Conservation (phyloP, 2,888 invertebrate species). For the Heliconius erato region DNA sequence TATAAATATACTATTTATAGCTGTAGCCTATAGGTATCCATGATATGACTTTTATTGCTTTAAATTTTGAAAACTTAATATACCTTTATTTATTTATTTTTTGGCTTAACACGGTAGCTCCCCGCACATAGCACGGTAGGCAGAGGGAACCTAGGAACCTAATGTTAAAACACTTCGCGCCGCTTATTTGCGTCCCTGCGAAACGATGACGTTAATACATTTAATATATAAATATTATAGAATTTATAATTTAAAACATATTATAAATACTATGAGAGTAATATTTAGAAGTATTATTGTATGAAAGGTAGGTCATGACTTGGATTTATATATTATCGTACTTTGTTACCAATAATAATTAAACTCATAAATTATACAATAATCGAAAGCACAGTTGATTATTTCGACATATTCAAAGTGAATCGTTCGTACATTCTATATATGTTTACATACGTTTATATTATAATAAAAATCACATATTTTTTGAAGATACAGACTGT, state of each 20-base stretch:
- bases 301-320: neutral
- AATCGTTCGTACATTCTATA: neutral
- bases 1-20: too few species aligned
- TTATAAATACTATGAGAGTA: neutral
- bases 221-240: too few species aligned
- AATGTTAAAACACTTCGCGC: too few species aligned
- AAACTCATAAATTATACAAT: neutral
- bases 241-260: neutral
- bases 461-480: neutral
- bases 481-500: neutral
- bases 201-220: too few species aligned
- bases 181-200: too few species aligned
- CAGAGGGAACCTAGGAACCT: too few species aligned
- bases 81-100: too few species aligned
- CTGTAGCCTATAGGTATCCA: too few species aligned
- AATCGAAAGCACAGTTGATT: neutral
- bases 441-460: constrained; percentile 1
- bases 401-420: constrained; percentile 14
- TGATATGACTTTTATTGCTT: too few species aligned
- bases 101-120: too few species aligned
- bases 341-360: neutral
- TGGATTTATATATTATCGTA: neutral
- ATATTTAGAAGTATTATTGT: neutral
- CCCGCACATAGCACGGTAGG: too few species aligned
- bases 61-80: too few species aligned